Evolutionary conservation across 2,888 invertebrate species (phyloP).

Genomic region (Oeneis ivallda): DNA sequence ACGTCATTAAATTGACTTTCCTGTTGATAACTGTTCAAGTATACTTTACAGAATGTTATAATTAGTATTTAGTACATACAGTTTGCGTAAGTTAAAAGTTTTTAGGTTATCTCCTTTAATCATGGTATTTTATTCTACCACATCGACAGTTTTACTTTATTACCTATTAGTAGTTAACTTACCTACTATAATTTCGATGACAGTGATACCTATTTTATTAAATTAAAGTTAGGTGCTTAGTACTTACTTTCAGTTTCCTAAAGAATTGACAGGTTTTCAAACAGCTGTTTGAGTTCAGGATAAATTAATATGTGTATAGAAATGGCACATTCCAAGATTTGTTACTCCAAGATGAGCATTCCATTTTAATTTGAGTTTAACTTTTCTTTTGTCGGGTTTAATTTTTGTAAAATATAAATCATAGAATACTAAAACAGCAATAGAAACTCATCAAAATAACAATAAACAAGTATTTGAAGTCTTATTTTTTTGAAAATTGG

Average conservation of each 20-base stretch:
- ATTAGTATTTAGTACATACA: background rate
- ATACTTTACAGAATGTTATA: conserved; percentile 3
- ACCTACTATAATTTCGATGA: background rate
- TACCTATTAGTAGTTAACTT: background rate
- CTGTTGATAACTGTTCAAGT: conserved; percentile 26
- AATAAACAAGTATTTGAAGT: background rate
- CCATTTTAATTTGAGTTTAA: background rate
- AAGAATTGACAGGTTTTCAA: conserved; percentile 11
- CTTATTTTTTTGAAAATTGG: background rate
- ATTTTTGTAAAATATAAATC: background rate
- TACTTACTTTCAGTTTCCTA: background rate
- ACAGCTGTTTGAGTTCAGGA: conserved; percentile 30
- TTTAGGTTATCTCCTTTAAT: conserved; percentile 3
- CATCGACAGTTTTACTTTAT: background rate
- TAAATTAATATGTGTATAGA: background rate
- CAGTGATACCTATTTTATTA: background rate
- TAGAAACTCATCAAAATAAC: background rate
- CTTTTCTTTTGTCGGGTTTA: background rate
- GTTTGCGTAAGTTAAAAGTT: background rate
- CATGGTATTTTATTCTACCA: conserved; percentile 9
- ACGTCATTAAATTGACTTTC: conserved; percentile 49
- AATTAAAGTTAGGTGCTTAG: background rate
- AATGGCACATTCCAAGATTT: background rate
- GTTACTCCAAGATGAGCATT: background rate
- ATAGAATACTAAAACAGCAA: background rate